Evolutionary conservation across 2,113 vertebrate species (phyloP).

Genomic region (Pristiophorus japonicus): DNA sequence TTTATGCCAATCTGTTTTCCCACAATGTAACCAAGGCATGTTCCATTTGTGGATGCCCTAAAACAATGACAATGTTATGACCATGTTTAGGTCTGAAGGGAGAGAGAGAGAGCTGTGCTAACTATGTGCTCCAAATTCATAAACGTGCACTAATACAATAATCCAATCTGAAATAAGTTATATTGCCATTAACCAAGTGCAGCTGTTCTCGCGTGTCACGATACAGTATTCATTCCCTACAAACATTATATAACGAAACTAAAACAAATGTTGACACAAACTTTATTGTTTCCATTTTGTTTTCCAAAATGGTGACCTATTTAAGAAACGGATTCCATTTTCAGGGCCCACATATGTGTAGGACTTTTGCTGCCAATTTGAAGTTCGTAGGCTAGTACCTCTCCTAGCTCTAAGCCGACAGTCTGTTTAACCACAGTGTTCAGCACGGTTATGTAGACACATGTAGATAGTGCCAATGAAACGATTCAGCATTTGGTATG

Average conservation of each 20-base stretch:
- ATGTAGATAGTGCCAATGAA: background rate
- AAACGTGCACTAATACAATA: background rate
- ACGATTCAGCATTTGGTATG: background rate
- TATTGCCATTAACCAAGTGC: background rate
- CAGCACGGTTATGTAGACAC: background rate
- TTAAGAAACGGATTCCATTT: background rate
- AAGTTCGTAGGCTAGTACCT: background rate
- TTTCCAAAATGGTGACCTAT: background rate
- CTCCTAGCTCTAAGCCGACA: background rate
- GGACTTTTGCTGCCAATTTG: background rate
- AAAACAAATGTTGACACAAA: background rate
- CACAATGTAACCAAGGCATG: background rate
- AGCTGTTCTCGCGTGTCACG: background rate
- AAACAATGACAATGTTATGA: background rate
- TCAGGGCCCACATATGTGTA: background rate
- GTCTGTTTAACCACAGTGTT: background rate
- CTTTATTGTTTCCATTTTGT: background rate
- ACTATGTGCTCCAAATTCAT: background rate
- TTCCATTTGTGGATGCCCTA: background rate
- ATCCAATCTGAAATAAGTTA: background rate
- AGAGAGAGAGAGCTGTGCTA: too few relatives aligned
- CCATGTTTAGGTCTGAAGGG: background rate
- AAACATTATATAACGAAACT: background rate
- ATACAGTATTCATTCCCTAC: background rate
- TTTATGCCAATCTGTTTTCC: constrained; percentile 20